Base-by-base conservation (phyloP, 2,888 invertebrate species). In the Mantis religiosa region DNA sequence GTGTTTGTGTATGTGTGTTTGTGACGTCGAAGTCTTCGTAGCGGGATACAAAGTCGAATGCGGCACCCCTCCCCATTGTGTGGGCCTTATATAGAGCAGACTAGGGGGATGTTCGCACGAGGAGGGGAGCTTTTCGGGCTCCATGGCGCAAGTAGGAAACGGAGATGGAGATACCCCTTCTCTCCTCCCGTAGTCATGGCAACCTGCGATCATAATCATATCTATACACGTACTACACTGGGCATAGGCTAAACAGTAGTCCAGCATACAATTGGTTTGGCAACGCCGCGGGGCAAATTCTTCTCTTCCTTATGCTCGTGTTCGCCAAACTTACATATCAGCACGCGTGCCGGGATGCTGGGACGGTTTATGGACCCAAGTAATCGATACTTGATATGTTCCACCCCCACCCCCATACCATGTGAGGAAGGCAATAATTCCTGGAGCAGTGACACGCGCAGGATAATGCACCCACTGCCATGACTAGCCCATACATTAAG, bases 21-120 rank as follows among this genome's bases (percentile, higher is more conserved):
- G 25, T 71, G 54, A 71, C 20, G 54, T 25, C 3, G 82, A 87
- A 87, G 82, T 87, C 34, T 81, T 71, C 87, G 28, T 34, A 82
- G 81, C 88, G 88, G 85, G 84, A 82, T 28, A 88, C 88, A 41
- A 82, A 85, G 88, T 82, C 85, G 88, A 88, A 88, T 88, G 88
- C 88, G 82, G 85, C 84, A 85, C 82, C 85, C 88, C 82, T 85
- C 88, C 88, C 88, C 88, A 88, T 88, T 88, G 88, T 88, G 84
- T 85, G 34, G 30, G 34, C 85, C 82, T 88, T 88, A 88, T 88
- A 88, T 87, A 87, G 87, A 82, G 30, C 28, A 71, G 54, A 71
- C 54, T n/a, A 82, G 82, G 27, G 85, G 87, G 86, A 86, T 86
- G 86, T 28, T 86, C 9, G 86, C 28, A 28, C 86, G 47, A 20